Percentiles rank a stretch among this genome's conserved stretches.
These are phyloP conservation scores for Agonopterix subpropinquella DNA, from an alignment of 2,888 invertebrate species.

Conservation along the genomic window DNA sequence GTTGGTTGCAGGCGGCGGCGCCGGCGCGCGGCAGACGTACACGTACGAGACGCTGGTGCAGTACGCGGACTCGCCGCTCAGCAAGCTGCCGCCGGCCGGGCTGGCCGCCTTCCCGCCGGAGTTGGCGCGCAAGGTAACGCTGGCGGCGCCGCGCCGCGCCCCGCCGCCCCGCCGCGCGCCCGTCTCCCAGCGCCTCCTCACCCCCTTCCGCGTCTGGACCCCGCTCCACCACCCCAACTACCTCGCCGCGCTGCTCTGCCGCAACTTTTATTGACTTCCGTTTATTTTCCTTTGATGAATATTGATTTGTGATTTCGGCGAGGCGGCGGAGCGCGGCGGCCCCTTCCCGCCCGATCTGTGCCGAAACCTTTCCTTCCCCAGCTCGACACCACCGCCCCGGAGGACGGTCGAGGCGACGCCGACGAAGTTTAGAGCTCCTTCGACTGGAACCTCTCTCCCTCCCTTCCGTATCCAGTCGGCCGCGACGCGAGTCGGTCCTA, in stretches of 20 bases:
- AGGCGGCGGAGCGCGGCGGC: constrained; percentile 10
- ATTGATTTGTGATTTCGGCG: constrained; percentile 4
- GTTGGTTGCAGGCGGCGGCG: constrained; percentile 28
- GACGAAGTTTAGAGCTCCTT: constrained; percentile 17
- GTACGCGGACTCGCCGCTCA: constrained; percentile 72
- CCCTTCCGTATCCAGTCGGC: constrained; percentile 9
- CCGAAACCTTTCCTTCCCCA: constrained; percentile 25
- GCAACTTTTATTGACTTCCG: constrained; percentile 55
- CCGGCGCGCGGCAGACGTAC: constrained; percentile 61
- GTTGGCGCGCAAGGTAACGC: constrained; percentile 71
- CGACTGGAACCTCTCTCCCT: constrained; percentile 19
- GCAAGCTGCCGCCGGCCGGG: constrained; percentile 69
- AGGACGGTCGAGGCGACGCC: constrained; percentile 18
- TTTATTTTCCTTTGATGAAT: background rate
- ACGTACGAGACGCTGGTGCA: constrained; percentile 72
- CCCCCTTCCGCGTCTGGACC: constrained; percentile 33
- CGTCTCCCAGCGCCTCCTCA: constrained; percentile 28
- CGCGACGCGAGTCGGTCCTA: constrained; percentile 8
- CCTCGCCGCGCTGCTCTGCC: constrained; percentile 64
- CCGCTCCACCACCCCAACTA: constrained; percentile 62
- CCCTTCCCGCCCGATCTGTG: constrained; percentile 16
- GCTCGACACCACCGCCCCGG: constrained; percentile 18
- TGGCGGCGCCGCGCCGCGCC: constrained; percentile 27
- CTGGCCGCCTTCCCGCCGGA: constrained; percentile 66
- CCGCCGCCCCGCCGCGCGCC: constrained; percentile 19